Evolutionary conservation across 2,888 invertebrate genomes (phyloP).

Genomic region (Ectemnius continuus): DNA sequence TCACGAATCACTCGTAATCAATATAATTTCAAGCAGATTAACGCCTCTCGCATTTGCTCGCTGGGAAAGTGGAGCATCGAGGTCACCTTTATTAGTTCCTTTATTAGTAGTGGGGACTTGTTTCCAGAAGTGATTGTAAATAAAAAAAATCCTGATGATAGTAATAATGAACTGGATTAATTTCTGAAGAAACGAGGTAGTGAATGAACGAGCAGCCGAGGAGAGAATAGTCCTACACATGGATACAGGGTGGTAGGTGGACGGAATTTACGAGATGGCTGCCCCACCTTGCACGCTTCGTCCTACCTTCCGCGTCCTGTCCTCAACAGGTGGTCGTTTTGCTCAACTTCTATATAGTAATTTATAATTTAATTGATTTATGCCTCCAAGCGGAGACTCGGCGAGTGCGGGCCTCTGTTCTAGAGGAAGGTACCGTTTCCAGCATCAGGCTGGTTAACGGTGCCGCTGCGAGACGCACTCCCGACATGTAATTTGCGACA

Average conservation of each 20-base stretch:
- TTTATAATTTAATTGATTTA: constrained; percentile 77
- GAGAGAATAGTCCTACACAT: constrained; percentile 56
- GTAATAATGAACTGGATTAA: too few species aligned
- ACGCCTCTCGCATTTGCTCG: too few species aligned
- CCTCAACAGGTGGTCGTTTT: constrained; percentile 77
- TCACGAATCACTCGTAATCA: neutral
- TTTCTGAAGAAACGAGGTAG: too few species aligned
- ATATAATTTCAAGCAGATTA: neutral
- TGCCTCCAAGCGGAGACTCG: constrained; percentile 49
- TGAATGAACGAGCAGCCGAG: constrained; percentile 32
- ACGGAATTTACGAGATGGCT: constrained; percentile 77
- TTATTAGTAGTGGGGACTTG: too few species aligned
- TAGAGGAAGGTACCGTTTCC: constrained; percentile 50
- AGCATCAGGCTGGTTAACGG: constrained; percentile 50
- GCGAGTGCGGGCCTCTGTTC: constrained; percentile 43
- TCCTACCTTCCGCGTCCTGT: constrained; percentile 67
- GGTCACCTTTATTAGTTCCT: too few species aligned
- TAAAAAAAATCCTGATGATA: too few species aligned
- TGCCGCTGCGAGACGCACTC: constrained; percentile 40
- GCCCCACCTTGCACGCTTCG: constrained; percentile 70
- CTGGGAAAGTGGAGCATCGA: too few species aligned
- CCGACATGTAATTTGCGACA: neutral
- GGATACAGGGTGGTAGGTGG: constrained; percentile 60
- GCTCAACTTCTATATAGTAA: constrained; percentile 75
- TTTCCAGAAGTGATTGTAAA: too few species aligned